Base-by-base conservation (phyloP, 2,888 invertebrate genomes). In the Ferdinandea cuprea region DNA sequence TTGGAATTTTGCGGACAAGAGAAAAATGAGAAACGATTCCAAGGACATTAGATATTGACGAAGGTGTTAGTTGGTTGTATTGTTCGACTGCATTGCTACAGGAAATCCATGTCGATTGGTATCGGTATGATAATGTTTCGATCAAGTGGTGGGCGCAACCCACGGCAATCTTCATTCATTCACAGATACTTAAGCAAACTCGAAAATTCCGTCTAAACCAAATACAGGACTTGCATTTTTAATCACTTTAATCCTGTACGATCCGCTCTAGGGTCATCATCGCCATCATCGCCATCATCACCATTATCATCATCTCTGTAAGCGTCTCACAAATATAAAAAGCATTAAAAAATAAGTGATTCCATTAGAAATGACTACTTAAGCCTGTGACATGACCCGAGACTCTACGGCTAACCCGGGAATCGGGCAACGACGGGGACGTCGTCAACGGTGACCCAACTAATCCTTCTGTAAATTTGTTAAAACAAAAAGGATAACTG, bases 391-490 rank as follows among this genome's bases (percentile, higher is more conserved):
- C 69, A 77, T 66, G 74, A 54, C 76, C 71, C 79, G 63, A 71
- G 65, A 48, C 58, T 40, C 46, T 32, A n/a, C 40, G n/a, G 28
- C 32, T 54, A 58, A 30, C 52, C 65, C 30, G 13, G 42, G 30
- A 40, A n/a, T n/a, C n/a, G n/a, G n/a, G n/a, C n/a, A n/a, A n/a
- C n/a, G n/a, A n/a, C n/a, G n/a, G n/a, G n/a, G n/a, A n/a, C n/a
- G n/a, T n/a, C 25, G 48, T 40, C 71, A 13, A 59, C 40, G 52
- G 35, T 86, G 88, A 89, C 89, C 89, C 88, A 87, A 88, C 87
- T 90, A 90, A 90, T 90, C 90, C 89, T 87, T 89, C 88, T 89
- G 89, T 89, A 90, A 89, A 88, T 87, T 87, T 87, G 85, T 86
- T 85, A 85, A 87, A 86, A 85, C 84, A 81, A 78, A 77, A 78